Evolutionary conservation across 2,113 vertebrate species (phyloP), one percentile per base, ranked within the genome.

Genomic region (Sinocyclocheilus anshuiensis): DNA sequence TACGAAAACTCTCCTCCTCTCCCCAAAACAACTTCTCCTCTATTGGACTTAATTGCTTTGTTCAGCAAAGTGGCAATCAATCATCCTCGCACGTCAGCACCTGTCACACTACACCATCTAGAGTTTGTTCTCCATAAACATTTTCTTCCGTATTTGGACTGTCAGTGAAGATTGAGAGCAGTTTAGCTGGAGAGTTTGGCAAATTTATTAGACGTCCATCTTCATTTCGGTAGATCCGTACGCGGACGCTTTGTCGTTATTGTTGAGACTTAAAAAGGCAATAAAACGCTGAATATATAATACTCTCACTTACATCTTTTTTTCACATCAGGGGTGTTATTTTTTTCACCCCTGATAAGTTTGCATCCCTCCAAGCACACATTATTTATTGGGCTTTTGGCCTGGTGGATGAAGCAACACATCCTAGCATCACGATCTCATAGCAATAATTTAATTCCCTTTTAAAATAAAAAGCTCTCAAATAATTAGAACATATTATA

Each of bases 61-160:
- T 91, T 93, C 92, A 94, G 92, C 88, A 93, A 94, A 93, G 91
- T 93, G 88, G 92, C 92, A 90, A 94, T 94, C 92, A 92, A 94
- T 94, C 93, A 94, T 89, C 90, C 83, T 87, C 89, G 82, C 91
- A 85, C 89, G 86, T 88, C 86, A 90, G 89, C 91, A 91, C 87
- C 90, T 92, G 93, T 93, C 92, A 93, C 50, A 83, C 88, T 90
- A 93, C 69, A 72, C 89, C 85, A 53, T 57, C 81, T 84, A 87
- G 89, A 88, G 63, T 91, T 90, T 87, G 88, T 84, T 86, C 84
- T 89, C 85, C 86, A 65, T 83, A 91, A 91, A 85, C 75, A 87
- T 76, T 87, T 90, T 86, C 71, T 86, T 84, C 36, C n/a, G 9
- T 12, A 79, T 88, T 89, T 88, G 88, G 89, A 88, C 83, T 89